Evolutionary conservation across 2,797 vertebrate genomes (phyloP).

Genomic region (Danionella dracula): DNA sequence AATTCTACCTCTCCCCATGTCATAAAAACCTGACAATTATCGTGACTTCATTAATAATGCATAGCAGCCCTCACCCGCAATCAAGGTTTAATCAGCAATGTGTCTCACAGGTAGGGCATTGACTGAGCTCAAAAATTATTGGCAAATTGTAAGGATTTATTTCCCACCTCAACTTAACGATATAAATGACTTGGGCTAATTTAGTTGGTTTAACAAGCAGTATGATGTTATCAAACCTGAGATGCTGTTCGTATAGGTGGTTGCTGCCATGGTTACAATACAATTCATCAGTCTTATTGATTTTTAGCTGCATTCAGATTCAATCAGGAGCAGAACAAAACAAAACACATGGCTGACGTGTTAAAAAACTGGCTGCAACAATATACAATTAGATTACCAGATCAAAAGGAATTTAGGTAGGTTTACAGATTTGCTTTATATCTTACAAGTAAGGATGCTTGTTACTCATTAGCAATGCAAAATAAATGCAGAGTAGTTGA

Average conservation of each 20-base stretch:
- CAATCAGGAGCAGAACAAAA: constrained; percentile 4
- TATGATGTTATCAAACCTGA: constrained; percentile 32
- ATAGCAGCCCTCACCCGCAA: constrained; percentile 78
- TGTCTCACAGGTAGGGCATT: constrained; percentile 74
- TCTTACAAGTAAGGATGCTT: neutral
- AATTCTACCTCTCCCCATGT: constrained; percentile 83
- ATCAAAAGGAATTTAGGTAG: neutral
- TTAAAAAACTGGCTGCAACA: constrained; percentile 2
- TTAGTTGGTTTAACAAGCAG: constrained; percentile 44
- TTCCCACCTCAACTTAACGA: constrained; percentile 56
- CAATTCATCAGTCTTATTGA: constrained; percentile 27
- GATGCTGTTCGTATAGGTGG: constrained; percentile 39
- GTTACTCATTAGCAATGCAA: neutral
- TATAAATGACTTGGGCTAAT: constrained; percentile 51
- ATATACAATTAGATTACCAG: neutral
- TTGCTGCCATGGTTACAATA: constrained; percentile 12
- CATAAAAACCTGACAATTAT: constrained; percentile 92
- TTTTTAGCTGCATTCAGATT: constrained; percentile 11
- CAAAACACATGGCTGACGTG: constrained; percentile 3
- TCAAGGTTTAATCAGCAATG: constrained; percentile 81
- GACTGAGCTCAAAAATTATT: constrained; percentile 71
- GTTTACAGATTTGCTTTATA: neutral
- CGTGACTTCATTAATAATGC: constrained; percentile 91
- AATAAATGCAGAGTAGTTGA: too few relatives aligned
- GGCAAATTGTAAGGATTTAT: constrained; percentile 70